Evolutionary conservation across 2,888 invertebrate species (phyloP).

Genomic region (Lissocephala sabroskyi): DNA sequence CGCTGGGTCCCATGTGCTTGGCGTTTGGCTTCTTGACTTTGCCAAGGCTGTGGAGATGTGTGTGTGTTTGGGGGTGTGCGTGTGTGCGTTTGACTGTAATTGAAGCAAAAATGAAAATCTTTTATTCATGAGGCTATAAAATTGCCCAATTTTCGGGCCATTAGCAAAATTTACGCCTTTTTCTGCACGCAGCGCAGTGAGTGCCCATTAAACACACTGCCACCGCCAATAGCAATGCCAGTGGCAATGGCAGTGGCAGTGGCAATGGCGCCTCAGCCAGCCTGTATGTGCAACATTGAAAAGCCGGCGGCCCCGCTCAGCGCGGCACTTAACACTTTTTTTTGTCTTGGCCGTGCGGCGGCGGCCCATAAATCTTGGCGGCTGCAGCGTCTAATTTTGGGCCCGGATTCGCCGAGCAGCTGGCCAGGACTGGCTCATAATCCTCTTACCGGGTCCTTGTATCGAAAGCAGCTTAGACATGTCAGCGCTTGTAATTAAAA

Average conservation of each 20-base stretch:
- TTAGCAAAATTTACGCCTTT: conserved; percentile 72
- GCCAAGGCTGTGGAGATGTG: conserved; percentile 11
- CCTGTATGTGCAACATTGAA: no score
- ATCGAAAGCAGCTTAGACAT: conserved; percentile 58
- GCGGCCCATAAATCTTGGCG: conserved; percentile 25
- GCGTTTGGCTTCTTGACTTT: conserved; percentile 49
- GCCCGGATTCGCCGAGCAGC: conserved; percentile 2
- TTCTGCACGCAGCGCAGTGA: conserved; percentile 57
- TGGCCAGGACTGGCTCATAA: conserved; percentile 24
- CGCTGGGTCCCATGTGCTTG: conserved; percentile 18
- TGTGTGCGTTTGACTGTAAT: conserved; percentile 57
- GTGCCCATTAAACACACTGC: conserved; percentile 49
- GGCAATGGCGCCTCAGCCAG: no score
- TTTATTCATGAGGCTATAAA: conserved; percentile 72
- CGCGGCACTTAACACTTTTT: conserved; percentile 23
- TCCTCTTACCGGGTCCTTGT: conserved; percentile 41
- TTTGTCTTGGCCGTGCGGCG: no score
- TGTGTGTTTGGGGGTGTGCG: conserved; percentile 9
- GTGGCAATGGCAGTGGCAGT: no score
- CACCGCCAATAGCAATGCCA: no score
- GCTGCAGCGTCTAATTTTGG: not conserved
- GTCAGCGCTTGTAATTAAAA: conserved; percentile 59
- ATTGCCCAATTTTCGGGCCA: conserved; percentile 72
- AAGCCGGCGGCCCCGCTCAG: not conserved
- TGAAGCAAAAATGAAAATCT: conserved; percentile 68